Conservation (phyloP, 1,140 invertebrate genomes). For the Pogonognathellus flavescens region DNA sequence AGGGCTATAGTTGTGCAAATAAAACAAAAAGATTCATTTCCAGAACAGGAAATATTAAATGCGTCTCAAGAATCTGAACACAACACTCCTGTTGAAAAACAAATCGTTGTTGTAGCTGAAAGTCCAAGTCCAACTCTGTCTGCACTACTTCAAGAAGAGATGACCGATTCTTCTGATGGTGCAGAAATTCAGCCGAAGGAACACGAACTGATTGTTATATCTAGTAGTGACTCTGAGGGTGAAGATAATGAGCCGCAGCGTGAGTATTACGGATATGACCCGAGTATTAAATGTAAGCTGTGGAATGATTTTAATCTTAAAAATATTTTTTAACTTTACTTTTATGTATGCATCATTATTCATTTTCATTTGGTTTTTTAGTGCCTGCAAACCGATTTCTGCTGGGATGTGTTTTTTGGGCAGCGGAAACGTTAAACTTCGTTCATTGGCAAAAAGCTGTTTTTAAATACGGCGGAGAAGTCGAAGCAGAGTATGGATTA, state of each 20-base stretch:
- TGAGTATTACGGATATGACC: conserved; percentile 88
- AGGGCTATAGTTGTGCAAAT: background rate
- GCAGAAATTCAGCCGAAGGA: conserved; percentile 87
- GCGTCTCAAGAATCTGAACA: background rate
- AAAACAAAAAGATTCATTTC: conserved; percentile 22
- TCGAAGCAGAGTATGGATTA: conserved; percentile 85
- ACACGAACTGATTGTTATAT: conserved; percentile 93
- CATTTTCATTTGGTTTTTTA: too few species aligned
- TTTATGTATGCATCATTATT: too few species aligned
- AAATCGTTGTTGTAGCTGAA: background rate
- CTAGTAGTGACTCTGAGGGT: conserved; percentile 86
- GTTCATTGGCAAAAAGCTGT: conserved; percentile 84
- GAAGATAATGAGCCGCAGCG: conserved; percentile 68
- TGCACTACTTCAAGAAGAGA: background rate
- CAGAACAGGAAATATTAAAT: too few species aligned
- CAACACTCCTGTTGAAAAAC: conserved; percentile 24
- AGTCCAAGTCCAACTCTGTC: background rate
- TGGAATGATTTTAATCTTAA: background rate
- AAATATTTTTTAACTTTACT: too few species aligned
- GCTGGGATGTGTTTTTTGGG: conserved; percentile 89
- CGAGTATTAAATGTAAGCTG: conserved; percentile 80
- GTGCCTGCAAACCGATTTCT: conserved; percentile 90
- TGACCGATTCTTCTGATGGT: background rate
- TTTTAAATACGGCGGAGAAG: conserved; percentile 88
- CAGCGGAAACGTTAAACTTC: conserved; percentile 12